phyloP scores from a whole-genome alignment of 2,888 invertebrate species.

The Tachina fera region DNA sequence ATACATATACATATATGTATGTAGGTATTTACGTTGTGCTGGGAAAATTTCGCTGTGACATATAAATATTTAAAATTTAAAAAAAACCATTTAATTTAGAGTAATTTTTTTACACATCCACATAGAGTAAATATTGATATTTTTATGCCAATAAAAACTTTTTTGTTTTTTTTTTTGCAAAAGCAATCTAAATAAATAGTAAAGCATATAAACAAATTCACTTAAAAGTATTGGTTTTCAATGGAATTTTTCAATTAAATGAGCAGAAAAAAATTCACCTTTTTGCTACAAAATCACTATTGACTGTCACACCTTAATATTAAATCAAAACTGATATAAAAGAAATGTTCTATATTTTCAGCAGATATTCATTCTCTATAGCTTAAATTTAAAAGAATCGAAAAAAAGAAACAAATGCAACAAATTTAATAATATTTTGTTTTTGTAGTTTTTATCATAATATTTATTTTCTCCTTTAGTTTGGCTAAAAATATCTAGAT shows the following conservation, averaged over 20 bases:
- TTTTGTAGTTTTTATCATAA: constrained; percentile 35
- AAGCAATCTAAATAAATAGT: constrained; percentile 36
- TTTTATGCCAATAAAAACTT: background rate
- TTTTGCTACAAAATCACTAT: constrained; percentile 77
- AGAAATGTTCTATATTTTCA: constrained; percentile 43
- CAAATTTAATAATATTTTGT: constrained; percentile 38
- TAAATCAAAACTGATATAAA: constrained; percentile 77
- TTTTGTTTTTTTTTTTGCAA: constrained; percentile 8
- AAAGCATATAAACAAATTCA: background rate
- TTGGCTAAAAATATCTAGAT: constrained; percentile 58
- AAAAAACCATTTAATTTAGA: background rate
- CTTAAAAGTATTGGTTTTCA: constrained; percentile 52
- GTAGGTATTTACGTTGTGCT: background rate
- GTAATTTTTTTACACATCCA: background rate
- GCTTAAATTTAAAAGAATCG: constrained; percentile 45
- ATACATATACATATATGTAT: too few species aligned
- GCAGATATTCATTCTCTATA: constrained; percentile 74
- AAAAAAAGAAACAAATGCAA: constrained; percentile 16
- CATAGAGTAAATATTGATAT: constrained; percentile 17
- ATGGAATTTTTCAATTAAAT: constrained; percentile 34
- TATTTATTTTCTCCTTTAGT: constrained; percentile 7
- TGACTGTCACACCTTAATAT: constrained; percentile 81
- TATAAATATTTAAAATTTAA: background rate
- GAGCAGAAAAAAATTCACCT: constrained; percentile 66
- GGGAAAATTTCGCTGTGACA: background rate